phyloP scores from a whole-genome alignment of 2,113 vertebrate genomes.

The Oryzias melastigma region DNA sequence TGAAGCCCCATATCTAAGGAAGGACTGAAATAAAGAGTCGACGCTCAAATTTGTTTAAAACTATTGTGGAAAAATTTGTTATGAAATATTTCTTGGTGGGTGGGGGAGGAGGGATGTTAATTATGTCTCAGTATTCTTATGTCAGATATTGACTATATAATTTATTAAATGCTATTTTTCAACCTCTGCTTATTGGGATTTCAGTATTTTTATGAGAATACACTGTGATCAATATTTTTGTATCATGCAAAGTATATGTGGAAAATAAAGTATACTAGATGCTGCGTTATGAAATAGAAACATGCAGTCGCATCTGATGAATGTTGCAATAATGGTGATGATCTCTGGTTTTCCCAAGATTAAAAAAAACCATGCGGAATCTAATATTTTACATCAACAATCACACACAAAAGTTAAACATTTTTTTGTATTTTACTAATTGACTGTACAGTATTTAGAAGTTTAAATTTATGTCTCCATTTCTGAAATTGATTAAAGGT shows the following conservation, averaged over 20 bases:
- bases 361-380: too few species aligned
- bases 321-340: neutral
- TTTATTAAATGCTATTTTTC: constrained; percentile 96
- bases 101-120: constrained; percentile 41
- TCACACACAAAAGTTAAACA: too few species aligned
- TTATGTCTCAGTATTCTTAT: constrained; percentile 78
- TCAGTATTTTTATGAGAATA: constrained; percentile 87
- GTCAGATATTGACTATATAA: constrained; percentile 96
- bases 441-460: too few species aligned
- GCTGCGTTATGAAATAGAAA: constrained; percentile 18
- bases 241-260: constrained; percentile 59
- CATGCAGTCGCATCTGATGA: neutral
- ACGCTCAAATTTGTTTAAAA: constrained; percentile 31
- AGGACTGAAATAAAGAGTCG: constrained; percentile 63
- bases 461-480: too few species aligned
- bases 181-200: constrained; percentile 88
- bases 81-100: constrained; percentile 53
- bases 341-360: too few species aligned
- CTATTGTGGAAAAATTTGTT: constrained; percentile 72
- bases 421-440: too few species aligned
- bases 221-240: constrained; percentile 93
- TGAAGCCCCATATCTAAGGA: constrained; percentile 3
- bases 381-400: too few species aligned
- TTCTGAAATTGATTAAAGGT: too few species aligned
- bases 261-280: constrained; percentile 65